Conservation (phyloP, 1,140 invertebrate genomes). For the Drosophila littoralis region DNA sequence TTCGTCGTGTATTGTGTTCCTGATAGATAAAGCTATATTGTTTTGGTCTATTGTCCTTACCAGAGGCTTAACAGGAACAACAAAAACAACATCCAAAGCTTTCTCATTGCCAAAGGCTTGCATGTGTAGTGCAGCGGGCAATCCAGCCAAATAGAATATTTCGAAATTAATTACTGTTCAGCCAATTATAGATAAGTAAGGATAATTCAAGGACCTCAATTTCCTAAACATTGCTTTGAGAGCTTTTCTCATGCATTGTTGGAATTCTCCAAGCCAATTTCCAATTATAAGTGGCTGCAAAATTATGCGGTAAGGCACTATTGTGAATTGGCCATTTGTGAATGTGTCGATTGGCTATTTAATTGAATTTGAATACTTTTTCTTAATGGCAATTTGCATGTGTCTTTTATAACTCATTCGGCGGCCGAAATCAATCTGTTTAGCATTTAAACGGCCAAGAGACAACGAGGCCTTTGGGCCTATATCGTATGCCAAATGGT, state of each 20-base stretch:
- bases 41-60: not conserved
- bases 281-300: not conserved
- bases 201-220: not conserved
- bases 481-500: constrained; percentile 37
- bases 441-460: constrained; percentile 65
- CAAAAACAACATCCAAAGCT: too few species aligned
- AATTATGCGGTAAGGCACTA: not conserved
- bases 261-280: not conserved
- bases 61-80: not conserved
- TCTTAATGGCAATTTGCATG: constrained; percentile 59
- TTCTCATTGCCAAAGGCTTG: too few species aligned
- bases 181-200: not conserved
- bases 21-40: constrained; percentile 8
- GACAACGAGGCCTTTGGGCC: constrained; percentile 64
- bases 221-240: not conserved
- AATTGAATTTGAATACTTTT: constrained; percentile 46
- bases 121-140: not conserved
- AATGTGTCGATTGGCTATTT: constrained; percentile 30
- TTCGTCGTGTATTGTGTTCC: not conserved
- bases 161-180: not conserved
- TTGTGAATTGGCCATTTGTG: not conserved
- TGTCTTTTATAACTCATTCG: constrained; percentile 53
- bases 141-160: not conserved
- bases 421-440: constrained; percentile 71
- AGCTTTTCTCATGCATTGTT: not conserved